Conservation (phyloP, 1,140 invertebrate species). For the Philotrypesis tridentata region DNA sequence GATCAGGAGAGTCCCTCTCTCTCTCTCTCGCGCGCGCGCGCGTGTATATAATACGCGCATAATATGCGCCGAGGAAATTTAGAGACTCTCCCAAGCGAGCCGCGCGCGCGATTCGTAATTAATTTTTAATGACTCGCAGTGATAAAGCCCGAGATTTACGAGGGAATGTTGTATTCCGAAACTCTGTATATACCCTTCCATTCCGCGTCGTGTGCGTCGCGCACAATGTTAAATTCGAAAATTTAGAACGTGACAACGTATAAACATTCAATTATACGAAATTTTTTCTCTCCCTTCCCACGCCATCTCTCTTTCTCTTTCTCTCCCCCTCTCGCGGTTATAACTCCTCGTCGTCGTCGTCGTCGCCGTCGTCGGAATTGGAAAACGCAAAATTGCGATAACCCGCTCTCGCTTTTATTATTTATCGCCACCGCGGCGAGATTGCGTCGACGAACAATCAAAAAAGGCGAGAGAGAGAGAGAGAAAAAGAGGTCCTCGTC, state of each 20-base stretch:
- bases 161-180: neutral
- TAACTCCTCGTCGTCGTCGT: neutral
- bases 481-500: neutral
- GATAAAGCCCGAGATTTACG: constrained; percentile 10
- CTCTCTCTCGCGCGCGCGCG: too few species aligned
- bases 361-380: too few species aligned
- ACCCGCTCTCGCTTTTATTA: constrained; percentile 29
- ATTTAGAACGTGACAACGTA: constrained; percentile 14
- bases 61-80: neutral
- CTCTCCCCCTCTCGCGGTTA: too few species aligned
- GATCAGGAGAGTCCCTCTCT: too few species aligned
- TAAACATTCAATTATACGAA: constrained; percentile 15
- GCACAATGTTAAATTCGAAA: neutral
- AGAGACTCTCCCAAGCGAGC: neutral
- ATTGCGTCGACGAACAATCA: neutral
- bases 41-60: too few species aligned
- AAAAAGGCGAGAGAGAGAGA: constrained; percentile 10
- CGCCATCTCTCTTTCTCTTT: neutral
- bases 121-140: constrained; percentile 19
- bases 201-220: neutral
- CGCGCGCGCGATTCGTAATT: neutral
- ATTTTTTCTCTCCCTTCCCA: neutral
- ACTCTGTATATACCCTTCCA: neutral
- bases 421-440: constrained; percentile 18
- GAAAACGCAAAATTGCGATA: constrained; percentile 11